phyloP scores from a whole-genome alignment of 2,113 vertebrate genomes.

The Pangasianodon hypophthalmus region DNA sequence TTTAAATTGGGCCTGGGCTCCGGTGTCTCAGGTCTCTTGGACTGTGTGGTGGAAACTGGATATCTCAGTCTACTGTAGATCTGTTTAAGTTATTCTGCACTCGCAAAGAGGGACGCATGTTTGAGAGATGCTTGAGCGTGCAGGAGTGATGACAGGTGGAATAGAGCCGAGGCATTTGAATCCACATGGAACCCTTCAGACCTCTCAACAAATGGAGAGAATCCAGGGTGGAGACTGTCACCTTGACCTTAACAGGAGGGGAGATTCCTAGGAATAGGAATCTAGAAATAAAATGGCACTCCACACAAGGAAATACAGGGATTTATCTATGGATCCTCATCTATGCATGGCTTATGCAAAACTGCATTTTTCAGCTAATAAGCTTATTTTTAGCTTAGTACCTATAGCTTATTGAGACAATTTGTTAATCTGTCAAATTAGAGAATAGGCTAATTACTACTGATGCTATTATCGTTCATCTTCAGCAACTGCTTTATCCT shows the following conservation, averaged over 20 bases:
- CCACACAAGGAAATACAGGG: neutral
- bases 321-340: neutral
- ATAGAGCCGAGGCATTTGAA: conserved; percentile 43
- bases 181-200: conserved; percentile 51
- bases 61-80: conserved; percentile 44
- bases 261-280: neutral
- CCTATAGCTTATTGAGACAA: neutral
- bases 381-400: neutral
- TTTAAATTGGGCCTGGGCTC: conserved; percentile 47
- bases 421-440: neutral
- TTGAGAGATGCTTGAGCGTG: conserved; percentile 42
- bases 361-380: neutral
- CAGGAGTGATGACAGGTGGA: conserved; percentile 53
- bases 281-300: neutral
- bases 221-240: conserved; percentile 29
- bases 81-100: conserved; percentile 48
- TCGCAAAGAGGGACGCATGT: conserved; percentile 36
- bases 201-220: conserved; percentile 44
- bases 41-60: conserved; percentile 50
- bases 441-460: neutral
- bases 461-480: neutral
- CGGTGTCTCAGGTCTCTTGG: conserved; percentile 50
- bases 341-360: neutral
- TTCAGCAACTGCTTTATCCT: neutral
- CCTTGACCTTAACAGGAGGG: conserved; percentile 42